Evolutionary conservation across 2,888 invertebrate species (phyloP).

Genomic region (Dendrolimus houi): DNA sequence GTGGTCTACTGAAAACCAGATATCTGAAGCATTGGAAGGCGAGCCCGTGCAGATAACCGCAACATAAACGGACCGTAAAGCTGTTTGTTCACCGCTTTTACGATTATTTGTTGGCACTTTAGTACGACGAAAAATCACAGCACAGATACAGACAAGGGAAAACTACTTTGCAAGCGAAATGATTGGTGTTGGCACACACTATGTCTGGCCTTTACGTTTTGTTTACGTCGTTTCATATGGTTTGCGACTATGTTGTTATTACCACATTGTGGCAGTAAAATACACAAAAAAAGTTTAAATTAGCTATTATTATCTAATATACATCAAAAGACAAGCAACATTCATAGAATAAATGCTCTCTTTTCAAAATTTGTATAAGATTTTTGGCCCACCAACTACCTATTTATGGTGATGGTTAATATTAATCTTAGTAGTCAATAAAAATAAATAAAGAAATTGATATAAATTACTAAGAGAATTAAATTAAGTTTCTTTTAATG

Average conservation of each 20-base stretch:
- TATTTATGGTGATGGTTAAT: too few relatives aligned
- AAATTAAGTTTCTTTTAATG: too few relatives aligned
- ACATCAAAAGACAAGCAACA: too few relatives aligned
- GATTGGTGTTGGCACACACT: slow-evolving; percentile 2
- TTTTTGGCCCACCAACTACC: too few relatives aligned
- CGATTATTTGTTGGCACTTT: slow-evolving; percentile 36
- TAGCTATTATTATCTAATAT: too few relatives aligned
- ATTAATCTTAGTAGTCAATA: too few relatives aligned
- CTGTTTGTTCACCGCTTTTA: slow-evolving; percentile 41
- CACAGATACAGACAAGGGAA: slow-evolving; percentile 9
- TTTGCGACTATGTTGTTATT: not conserved
- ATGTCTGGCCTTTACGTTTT: slow-evolving; percentile 3
- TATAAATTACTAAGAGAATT: too few relatives aligned
- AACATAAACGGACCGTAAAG: slow-evolving; percentile 45
- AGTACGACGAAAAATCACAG: slow-evolving; percentile 18
- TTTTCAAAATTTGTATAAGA: too few relatives aligned
- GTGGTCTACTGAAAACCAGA: slow-evolving; percentile 22
- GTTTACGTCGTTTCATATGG: slow-evolving; percentile 4
- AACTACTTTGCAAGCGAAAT: slow-evolving; percentile 17
- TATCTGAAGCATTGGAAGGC: slow-evolving; percentile 23
- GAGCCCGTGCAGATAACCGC: slow-evolving; percentile 32
- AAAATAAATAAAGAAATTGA: too few relatives aligned
- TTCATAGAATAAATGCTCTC: too few relatives aligned
- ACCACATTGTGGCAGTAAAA: not conserved
- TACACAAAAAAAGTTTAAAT: too few relatives aligned